Evolutionary conservation across 2,113 vertebrate genomes (phyloP), one percentile per base, ranked within the genome.

Genomic region (Periophthalmodon schlosseri): DNA sequence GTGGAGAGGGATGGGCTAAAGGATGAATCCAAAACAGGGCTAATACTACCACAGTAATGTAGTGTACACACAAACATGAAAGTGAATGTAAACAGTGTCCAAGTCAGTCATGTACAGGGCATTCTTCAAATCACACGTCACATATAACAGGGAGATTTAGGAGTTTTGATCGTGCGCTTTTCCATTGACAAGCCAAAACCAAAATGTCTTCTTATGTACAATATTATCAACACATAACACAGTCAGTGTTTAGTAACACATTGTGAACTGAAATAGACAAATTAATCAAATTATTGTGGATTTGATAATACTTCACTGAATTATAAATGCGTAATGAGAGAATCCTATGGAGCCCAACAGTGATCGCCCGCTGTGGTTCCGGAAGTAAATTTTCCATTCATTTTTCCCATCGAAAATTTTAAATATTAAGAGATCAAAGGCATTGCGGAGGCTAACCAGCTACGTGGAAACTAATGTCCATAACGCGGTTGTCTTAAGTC

Each of bases 171-270:
- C 39, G 39, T 44, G 39, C 39, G 39, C 39, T 50, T 16, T 50
- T 50, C 49, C 49, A 50, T 16, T 18, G 15, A 50, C 49, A 57
- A 12, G 54, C 54, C 57, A 58, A 28, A 24, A 58, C 7, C 56
- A 16, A 58, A 58, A 24, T 5, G 11, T 21, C 23, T 58, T 58
- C 21, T 24, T 60, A 24, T 28, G 23, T 60, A 15, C 5, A 28
- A 60, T 52, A 52, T 18, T 16, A 60, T 28, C 23, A 60, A 15
- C 57, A 57, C 11, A 23, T 21, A n/a, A 11, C 20, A 24, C 23
- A 60, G 13, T 60, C 24, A 28, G 15, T 15, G 23, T 28, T 24
- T 28, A 60, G 14, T 36, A 64, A 50, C 34, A 87, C 64, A 69
- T 4, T 20, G 23, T 28, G 11, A 60, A 28, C 12, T 6, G 21